These are phyloP conservation scores for Xestobium rufovillosum DNA, from an alignment of 2,888 invertebrate genomes.

Conservation along the genomic window DNA sequence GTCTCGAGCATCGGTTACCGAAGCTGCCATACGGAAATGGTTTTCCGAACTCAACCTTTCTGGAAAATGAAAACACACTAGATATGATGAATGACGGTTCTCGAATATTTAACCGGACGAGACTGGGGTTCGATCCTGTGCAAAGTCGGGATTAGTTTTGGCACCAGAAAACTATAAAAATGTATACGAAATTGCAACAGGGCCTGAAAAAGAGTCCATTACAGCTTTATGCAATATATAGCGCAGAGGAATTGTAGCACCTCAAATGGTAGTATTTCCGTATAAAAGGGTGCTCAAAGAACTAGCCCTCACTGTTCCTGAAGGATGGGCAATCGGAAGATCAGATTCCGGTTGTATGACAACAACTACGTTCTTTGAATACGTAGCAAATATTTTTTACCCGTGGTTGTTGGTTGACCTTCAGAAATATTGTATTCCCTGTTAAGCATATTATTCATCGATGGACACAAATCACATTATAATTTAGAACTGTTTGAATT, in stretches of 20 bases:
- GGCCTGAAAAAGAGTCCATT: slow-evolving; percentile 9
- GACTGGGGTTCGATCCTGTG: slow-evolving; percentile 4
- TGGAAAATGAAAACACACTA: slow-evolving; percentile 7
- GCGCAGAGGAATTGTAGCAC: slow-evolving; percentile 14
- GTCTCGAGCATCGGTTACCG: no score
- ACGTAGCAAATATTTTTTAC: slow-evolving; percentile 12
- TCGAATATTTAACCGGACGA: slow-evolving; percentile 13
- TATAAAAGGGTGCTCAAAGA: slow-evolving; percentile 12
- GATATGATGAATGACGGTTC: slow-evolving; percentile 11
- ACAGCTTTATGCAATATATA: slow-evolving; percentile 16
- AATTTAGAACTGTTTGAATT: slow-evolving; percentile 12
- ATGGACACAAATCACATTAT: slow-evolving; percentile 19
- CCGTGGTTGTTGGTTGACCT: slow-evolving; percentile 15
- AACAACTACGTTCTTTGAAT: slow-evolving; percentile 2
- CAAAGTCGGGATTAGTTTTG: slow-evolving; percentile 12
- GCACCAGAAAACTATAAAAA: slow-evolving; percentile 5
- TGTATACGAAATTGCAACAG: slow-evolving; percentile 10
- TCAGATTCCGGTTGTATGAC: slow-evolving; percentile 12
- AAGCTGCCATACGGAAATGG: background rate
- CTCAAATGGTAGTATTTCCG: slow-evolving; percentile 21
- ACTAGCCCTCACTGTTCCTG: slow-evolving; percentile 18
- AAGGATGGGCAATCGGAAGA: slow-evolving; percentile 20
- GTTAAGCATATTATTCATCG: slow-evolving; percentile 14
- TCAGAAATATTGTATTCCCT: slow-evolving; percentile 11
- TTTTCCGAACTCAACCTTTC: background rate